A percentile compares a stretch with the other conserved stretches of the same genome.
Conservation (phyloP, 1,140 invertebrate species). For the Drosophila rufa region DNA sequence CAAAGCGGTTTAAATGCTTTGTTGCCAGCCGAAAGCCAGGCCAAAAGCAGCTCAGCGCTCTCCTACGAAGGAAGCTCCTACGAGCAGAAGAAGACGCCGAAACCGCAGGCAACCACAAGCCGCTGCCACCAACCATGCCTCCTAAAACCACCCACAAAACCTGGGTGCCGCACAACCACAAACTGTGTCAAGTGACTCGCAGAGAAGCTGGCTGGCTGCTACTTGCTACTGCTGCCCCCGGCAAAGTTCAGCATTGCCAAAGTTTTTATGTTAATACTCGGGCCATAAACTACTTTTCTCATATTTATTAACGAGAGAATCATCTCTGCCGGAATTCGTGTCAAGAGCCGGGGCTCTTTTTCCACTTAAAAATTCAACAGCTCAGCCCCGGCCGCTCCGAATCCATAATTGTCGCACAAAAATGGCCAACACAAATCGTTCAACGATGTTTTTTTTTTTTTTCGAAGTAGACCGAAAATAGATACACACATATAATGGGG, state of each 20-base stretch:
- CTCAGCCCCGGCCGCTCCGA: conserved; percentile 34
- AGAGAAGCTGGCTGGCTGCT: conserved; percentile 19
- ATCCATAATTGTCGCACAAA: conserved; percentile 65
- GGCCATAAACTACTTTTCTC: conserved; percentile 48
- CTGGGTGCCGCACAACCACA: conserved; percentile 24
- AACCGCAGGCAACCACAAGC: conserved; percentile 10
- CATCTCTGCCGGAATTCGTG: conserved; percentile 47
- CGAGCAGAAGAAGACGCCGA: neutral
- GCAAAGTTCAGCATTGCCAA: conserved; percentile 47
- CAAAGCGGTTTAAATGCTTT: conserved; percentile 52
- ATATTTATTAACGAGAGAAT: conserved; percentile 56
- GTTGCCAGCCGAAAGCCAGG: conserved; percentile 31
- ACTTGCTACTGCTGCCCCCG: conserved; percentile 4
- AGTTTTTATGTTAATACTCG: conserved; percentile 54
- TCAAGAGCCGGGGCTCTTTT: conserved; percentile 41
- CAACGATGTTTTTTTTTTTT: conserved; percentile 37
- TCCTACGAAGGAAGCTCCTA: conserved; percentile 4
- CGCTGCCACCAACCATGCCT: neutral
- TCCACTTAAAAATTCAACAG: conserved; percentile 36
- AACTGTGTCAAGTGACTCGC: conserved; percentile 54
- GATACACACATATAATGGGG: conserved; percentile 14
- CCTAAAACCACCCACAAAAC: conserved; percentile 23
- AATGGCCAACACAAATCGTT: conserved; percentile 48
- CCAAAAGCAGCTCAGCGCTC: conserved; percentile 24
- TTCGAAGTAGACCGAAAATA: conserved; percentile 25